Base-by-base conservation (phyloP, 1,140 invertebrate genomes). In the Eueides isabella region DNA sequence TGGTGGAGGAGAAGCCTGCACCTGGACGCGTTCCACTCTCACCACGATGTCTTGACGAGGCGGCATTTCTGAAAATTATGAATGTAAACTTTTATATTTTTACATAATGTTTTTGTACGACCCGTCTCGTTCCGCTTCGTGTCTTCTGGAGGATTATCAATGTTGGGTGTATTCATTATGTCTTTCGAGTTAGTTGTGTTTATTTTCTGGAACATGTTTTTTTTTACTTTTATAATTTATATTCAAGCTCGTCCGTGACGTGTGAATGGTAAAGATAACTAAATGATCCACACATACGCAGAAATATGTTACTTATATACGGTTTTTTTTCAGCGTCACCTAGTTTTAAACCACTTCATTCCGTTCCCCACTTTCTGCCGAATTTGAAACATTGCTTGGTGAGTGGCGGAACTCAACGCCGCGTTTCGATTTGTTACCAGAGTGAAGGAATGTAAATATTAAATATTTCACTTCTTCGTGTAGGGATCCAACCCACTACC, bases 11-110 rank as follows among this genome's bases (percentile, higher is more conserved):
- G 66, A 72, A 63, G 81, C 71, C 71, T 83, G 82, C 16, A 84
- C 77, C 61, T 72, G 82, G 35, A 85, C 78, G 26, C 81, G 79
- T 66, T 83, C 82, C 35, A 88, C 83, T 68, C 84, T 83, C 12
- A 84, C 63, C 44, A 88, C 82, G 28, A 86, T 67, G 71, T 91
- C 87, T 76, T 91, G 84, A 64, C 88, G 87, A 74, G 89, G 89
- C 73, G 89, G 80, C 89, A 91, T 91, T 35, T 62, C 87, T 87
- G 84, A 29, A 88, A 84, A 55, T 55, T 55, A 26, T 26, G 48
- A 55, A 55, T 55, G 26, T 55, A 55, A 55, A 55, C 48, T 55
- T 55, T 55, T 26, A 55, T 26, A 55, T 55, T 55, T 55, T 55
- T 55, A 55, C 23, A 55, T 55, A 55, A 55, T 55, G 48, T 55